Base-by-base conservation (phyloP, 2,797 vertebrate genomes). In the Syngnathus rostellatus region DNA sequence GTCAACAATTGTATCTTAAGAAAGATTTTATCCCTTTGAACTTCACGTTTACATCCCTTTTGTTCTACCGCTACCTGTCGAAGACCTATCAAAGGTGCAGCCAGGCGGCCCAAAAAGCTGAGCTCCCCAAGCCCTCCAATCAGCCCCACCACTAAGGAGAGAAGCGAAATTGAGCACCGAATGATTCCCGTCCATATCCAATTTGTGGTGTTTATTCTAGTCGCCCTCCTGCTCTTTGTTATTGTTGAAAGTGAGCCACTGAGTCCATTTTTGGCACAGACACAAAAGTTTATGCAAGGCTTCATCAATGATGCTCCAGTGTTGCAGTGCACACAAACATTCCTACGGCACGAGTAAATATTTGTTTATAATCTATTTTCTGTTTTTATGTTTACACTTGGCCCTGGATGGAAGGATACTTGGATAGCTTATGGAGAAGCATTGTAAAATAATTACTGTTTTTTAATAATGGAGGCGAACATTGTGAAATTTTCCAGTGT, bases 31-130 rank as follows among this genome's bases (percentile, higher is more conserved):
- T 11, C 41, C 10, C 12, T 43, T 43, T 43, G 41, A 43, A 43
- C 48, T 9, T 53, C 21, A 53, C n/a, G 10, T 21, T 55, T 14
- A 1, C 21, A 21, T 58, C 8, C 14, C 8, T 2, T 14, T 43
- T 40, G 19, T 50, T 77, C 68, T 72, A 93, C 92, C 51, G 88
- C 83, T 37, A 88, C 86, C n/a, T 54, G 88, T 21, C 87, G 91
- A 39, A 87, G 84, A 71, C 83, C 92, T 25, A 92, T 93, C 72
- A 92, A 88, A 58, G 89, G 89, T 57, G 87, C 89, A 8, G 87
- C 87, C 6, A 83, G 84, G 40, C 88, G 78, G 50, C 88, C 89
- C 0, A 60, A 89, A n/a, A 81, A 84, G 62, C 87, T 79, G 9
- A 71, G 55, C 37, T 88, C 85, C 70, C 82, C 85, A 19, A 81